Evolutionary conservation across 2,888 invertebrate genomes (phyloP).

Genomic region (Leptopilina syphax): DNA sequence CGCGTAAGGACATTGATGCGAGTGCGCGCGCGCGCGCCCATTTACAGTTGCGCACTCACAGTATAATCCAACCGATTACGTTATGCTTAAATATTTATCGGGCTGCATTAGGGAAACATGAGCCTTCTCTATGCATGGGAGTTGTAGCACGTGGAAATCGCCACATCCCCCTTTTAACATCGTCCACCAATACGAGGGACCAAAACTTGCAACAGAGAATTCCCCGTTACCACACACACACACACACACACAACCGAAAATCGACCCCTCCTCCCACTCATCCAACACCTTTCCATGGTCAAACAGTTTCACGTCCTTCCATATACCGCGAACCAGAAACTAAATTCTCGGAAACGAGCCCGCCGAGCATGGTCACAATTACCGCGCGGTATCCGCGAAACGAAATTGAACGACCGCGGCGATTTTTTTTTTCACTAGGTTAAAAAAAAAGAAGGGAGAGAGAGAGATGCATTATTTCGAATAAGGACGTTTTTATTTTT

Average conservation of each 20-base stretch:
- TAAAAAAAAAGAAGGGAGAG: constrained; percentile 5
- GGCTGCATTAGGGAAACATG: constrained; percentile 74
- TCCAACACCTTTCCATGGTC: constrained; percentile 6
- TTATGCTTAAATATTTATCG: constrained; percentile 76
- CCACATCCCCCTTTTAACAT: constrained; percentile 55
- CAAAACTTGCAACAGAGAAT: constrained; percentile 51
- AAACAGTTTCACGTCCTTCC: constrained; percentile 41
- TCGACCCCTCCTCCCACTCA: background rate
- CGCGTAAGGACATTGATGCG: constrained; percentile 61
- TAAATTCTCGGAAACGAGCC: constrained; percentile 72
- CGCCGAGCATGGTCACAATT: constrained; percentile 72
- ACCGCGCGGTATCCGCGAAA: constrained; percentile 64
- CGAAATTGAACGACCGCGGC: constrained; percentile 69
- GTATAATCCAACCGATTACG: constrained; percentile 74
- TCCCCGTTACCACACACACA: constrained; percentile 35
- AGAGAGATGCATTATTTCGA: constrained; percentile 29
- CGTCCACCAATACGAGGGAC: constrained; percentile 54
- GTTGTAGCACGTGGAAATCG: constrained; percentile 72
- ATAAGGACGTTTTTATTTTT: constrained; percentile 46
- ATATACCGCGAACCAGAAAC: constrained; percentile 64
- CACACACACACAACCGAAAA: constrained; percentile 11
- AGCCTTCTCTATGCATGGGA: constrained; percentile 75
- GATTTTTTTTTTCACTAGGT: constrained; percentile 66
- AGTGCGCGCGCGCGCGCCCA: constrained; percentile 46
- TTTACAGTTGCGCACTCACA: constrained; percentile 58